Conservation (phyloP, 30 jellyfish, hydroid and myxozoan species). For the Hydractinia echinata region DNA sequence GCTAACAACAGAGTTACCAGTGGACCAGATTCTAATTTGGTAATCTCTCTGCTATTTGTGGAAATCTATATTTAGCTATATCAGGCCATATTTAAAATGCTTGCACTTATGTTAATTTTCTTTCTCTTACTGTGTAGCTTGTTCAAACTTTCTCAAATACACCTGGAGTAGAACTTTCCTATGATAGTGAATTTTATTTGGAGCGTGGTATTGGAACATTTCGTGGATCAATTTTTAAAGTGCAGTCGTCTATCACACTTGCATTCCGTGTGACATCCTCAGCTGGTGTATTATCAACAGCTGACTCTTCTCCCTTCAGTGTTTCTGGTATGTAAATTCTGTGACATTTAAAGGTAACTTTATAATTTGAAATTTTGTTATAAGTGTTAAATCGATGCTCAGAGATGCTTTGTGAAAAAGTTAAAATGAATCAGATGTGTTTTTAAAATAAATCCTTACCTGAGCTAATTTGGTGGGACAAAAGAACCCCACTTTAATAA, state of each 20-base stretch:
- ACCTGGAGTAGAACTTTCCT: conserved; percentile 7
- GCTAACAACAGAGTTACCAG: conserved; percentile 54
- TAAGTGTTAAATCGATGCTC: too few relatives aligned
- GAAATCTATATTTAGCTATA: neutral
- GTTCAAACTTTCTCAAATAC: conserved; percentile 5
- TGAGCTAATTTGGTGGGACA: too few relatives aligned
- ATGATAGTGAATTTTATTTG: conserved; percentile 16
- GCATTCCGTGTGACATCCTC: conserved; percentile 16
- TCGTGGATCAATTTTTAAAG: conserved; percentile 31
- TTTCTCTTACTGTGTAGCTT: neutral
- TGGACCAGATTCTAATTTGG: conserved; percentile 61
- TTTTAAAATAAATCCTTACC: too few relatives aligned
- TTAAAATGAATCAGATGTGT: too few relatives aligned
- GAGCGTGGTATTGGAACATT: conserved; percentile 38
- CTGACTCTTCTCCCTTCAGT: conserved; percentile 15
- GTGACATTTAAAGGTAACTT: neutral
- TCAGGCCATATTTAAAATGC: neutral
- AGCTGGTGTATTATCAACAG: conserved; percentile 17
- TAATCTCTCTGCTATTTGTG: conserved; percentile 10
- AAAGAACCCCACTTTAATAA: too few relatives aligned
- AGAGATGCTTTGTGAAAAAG: too few relatives aligned
- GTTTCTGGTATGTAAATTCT: conserved; percentile 16
- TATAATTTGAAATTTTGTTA: neutral
- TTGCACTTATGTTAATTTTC: neutral
- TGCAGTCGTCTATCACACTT: neutral